A percentile compares a stretch with the other conserved stretches of the same genome.
Evolutionary conservation across 2,113 vertebrate genomes (phyloP).

Genomic region (Ptilorrhoa leucosticta): DNA sequence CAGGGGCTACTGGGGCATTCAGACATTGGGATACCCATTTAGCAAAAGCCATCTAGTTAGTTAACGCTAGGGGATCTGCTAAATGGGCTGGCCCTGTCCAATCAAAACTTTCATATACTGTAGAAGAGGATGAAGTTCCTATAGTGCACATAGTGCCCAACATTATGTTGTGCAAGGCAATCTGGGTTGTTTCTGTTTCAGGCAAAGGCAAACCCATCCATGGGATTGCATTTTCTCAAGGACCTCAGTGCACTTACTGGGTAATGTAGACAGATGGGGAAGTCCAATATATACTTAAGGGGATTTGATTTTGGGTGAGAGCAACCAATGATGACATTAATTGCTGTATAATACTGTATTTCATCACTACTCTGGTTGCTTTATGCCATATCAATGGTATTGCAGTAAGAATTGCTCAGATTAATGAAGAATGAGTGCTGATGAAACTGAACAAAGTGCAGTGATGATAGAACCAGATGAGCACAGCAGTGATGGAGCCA

Average conservation of each 20-base stretch:
- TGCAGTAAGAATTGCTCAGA: not conserved
- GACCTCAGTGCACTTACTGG: not conserved
- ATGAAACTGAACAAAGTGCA: not conserved
- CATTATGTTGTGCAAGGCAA: not conserved
- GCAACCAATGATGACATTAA: accelerated
- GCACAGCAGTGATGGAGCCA: not conserved
- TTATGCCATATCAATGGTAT: not conserved
- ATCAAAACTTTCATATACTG: not conserved
- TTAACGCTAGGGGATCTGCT: not conserved
- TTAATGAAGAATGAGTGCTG: not conserved
- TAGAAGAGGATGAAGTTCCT: not conserved
- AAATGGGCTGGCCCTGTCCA: not conserved
- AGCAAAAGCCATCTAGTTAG: not conserved
- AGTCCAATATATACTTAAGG: not conserved
- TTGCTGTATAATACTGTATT: not conserved
- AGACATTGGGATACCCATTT: not conserved
- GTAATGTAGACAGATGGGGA: not conserved
- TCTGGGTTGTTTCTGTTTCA: not conserved
- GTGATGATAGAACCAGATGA: not conserved
- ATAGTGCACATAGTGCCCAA: not conserved
- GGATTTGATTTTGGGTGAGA: not conserved
- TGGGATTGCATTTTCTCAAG: not conserved
- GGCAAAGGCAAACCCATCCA: not conserved
- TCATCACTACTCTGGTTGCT: not conserved
- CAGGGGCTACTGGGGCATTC: not conserved